Base-by-base conservation (phyloP, 2,888 invertebrate species). In the Drosophila recens region DNA sequence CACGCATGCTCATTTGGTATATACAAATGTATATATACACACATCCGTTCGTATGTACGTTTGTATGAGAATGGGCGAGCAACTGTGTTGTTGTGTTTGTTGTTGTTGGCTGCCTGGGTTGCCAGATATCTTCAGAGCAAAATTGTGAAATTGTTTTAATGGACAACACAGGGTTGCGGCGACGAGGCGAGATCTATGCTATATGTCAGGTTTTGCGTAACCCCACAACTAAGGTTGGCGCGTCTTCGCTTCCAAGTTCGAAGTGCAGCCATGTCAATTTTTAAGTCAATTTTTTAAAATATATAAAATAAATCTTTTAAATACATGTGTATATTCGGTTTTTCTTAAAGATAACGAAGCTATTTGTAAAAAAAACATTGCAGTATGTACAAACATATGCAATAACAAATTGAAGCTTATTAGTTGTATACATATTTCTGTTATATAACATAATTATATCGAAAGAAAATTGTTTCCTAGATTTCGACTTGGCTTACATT, bases 121-220 rank as follows among this genome's bases (percentile, higher is more conserved):
- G 78, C 78, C 78, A 79, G 79, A 79, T 65, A 38, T 46, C 34
- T 58, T 58, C 30, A 54, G 40, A 20, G 45, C 11, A 59, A 67
- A 65, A 73, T 77, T 77, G 70, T 77, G 77, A 77, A 77, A 77
- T 70, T 77, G 46, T 15, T 63, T 61, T 42, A 48, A 56, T 61
- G 53, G 54, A 38, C 23, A 45, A 45, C 48, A 53, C 69, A 77
- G 77, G 78, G 78, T 70, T 77, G 78, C 70, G 77, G 77, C 48
- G 69, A 46, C 59, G 46, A 62, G 69, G 49, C 56, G 52, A 76
- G 59, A 77, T 77, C 48, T 66, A 33, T 51, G 49, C 49, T 56
- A 30, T 58, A 61, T 77, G 66, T 66, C 63, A 64, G 73, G 69
- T 76, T 76, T 76, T 76, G 76, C 76, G 73, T 73, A 77, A 77